Evolutionary conservation across 2,888 invertebrate genomes (phyloP).

Genomic region (Nemoura dubitans): DNA sequence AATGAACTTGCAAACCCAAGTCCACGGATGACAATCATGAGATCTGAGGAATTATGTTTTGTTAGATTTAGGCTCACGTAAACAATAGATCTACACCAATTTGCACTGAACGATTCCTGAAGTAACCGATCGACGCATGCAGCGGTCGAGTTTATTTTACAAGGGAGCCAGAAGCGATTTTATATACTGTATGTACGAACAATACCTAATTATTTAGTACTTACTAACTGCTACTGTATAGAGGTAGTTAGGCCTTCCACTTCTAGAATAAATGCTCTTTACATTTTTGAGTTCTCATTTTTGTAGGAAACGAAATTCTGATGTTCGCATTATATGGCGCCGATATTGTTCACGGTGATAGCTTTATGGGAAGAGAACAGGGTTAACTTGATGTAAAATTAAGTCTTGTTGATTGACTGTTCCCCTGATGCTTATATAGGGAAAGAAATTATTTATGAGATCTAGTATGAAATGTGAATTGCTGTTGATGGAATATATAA

Average conservation of each 20-base stretch:
- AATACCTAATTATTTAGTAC: not conserved
- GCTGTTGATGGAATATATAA: constrained; percentile 12
- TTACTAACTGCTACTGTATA: not conserved
- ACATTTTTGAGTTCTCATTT: not conserved
- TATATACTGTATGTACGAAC: not conserved
- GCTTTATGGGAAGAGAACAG: not conserved
- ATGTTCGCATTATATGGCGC: not conserved
- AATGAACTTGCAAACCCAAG: not conserved
- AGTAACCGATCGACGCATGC: not conserved
- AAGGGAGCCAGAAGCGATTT: not conserved
- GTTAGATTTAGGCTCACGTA: not conserved
- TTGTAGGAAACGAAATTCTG: not conserved
- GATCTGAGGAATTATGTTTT: constrained; percentile 28
- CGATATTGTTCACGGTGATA: not conserved
- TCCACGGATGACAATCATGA: constrained; percentile 33
- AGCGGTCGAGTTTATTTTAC: not conserved
- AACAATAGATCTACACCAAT: constrained; percentile 12
- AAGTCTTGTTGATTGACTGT: not conserved
- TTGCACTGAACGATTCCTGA: not conserved
- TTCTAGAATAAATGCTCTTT: not conserved
- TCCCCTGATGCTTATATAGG: not conserved
- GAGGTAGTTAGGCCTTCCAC: not conserved
- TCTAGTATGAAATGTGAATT: not conserved
- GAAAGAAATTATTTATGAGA: not conserved
- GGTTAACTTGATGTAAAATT: not conserved